Conservation (phyloP, 2,797 vertebrate species). For the Neopelma chrysocephalum region DNA sequence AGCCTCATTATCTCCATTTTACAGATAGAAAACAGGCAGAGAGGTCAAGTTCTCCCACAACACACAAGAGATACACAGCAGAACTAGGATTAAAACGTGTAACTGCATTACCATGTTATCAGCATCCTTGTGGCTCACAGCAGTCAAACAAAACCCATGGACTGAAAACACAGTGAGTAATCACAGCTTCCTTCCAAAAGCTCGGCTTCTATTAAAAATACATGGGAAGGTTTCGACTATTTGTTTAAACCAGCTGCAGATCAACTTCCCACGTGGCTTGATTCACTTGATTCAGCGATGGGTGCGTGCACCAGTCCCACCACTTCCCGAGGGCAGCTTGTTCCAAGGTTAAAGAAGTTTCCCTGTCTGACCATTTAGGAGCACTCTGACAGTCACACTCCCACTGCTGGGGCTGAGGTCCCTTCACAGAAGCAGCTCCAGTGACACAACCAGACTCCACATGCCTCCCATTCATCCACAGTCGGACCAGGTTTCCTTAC, state of each 20-base stretch:
- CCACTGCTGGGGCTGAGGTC: neutral
- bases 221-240: neutral
- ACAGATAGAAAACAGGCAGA: neutral
- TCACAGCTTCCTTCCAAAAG: neutral
- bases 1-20: neutral
- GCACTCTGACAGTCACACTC: neutral
- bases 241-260: neutral
- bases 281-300: neutral
- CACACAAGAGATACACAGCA: neutral
- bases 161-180: neutral
- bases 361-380: neutral
- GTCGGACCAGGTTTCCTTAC: neutral
- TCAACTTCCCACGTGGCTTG: accelerated
- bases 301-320: neutral
- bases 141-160: neutral
- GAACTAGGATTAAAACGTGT: neutral
- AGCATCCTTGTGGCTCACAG: neutral
- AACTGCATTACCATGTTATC: neutral
- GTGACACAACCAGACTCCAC: neutral
- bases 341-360: neutral
- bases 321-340: neutral
- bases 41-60: neutral
- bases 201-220: neutral
- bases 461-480: too few species aligned
- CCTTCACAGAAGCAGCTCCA: neutral